These are phyloP conservation scores for Eudorcas thomsonii DNA, from an alignment of 2,113 vertebrate genomes.

Conservation along the genomic window DNA sequence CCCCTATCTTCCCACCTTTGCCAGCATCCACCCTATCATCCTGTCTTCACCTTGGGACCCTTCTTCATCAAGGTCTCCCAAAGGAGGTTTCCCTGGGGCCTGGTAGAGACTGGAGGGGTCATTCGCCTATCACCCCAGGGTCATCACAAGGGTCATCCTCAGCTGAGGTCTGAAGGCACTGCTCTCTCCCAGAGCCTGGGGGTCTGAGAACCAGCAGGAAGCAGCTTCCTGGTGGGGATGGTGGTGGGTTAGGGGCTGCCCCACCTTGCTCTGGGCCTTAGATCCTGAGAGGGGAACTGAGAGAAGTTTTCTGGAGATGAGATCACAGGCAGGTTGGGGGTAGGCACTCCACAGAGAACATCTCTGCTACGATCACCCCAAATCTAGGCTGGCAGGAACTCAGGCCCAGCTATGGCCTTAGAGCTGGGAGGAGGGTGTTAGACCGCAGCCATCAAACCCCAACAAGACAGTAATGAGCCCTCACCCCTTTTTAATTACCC, in stretches of 20 bases:
- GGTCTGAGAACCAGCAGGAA: neutral
- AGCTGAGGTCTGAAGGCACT: neutral
- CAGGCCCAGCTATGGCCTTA: neutral
- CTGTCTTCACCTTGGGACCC: neutral
- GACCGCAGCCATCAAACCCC: neutral
- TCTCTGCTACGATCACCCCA: neutral
- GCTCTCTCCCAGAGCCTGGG: neutral
- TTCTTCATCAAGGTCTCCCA: neutral
- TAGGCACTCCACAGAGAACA: neutral
- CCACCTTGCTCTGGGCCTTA: neutral
- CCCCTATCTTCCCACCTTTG: neutral
- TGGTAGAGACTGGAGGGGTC: neutral
- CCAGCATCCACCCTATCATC: neutral
- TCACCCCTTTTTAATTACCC: constrained; percentile 78
- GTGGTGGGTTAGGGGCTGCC: neutral
- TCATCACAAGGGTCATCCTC: neutral
- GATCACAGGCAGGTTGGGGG: neutral
- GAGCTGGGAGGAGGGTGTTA: constrained; percentile 14
- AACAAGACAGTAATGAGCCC: constrained; percentile 73
- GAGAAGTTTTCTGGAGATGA: neutral
- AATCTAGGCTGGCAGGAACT: neutral
- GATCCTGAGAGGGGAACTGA: neutral
- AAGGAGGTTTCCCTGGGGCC: neutral
- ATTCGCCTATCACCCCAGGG: neutral
- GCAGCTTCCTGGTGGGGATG: neutral